Conservation (phyloP, 2,113 vertebrate species). For the human (Homo sapiens) region DNA sequence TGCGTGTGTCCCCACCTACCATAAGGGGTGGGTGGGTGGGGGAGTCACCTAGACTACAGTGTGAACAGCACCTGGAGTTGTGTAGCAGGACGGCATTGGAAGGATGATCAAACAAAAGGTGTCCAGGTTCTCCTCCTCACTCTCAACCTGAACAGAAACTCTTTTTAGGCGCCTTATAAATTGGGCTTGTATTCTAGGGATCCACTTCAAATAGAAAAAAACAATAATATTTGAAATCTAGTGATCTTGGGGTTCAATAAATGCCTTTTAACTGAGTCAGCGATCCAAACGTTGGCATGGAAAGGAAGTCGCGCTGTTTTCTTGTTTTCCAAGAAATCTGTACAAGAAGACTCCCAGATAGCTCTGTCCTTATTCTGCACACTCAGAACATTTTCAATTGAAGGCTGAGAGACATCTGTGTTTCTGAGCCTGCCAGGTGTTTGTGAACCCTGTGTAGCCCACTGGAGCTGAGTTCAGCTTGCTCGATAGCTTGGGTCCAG, state of each 20-base stretch:
- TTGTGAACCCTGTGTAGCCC: fast-evolving
- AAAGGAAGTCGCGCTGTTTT: not conserved
- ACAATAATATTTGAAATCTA: not conserved
- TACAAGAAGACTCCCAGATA: not conserved
- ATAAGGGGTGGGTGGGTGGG: not conserved
- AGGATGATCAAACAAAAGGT: not conserved
- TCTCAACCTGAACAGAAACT: not conserved
- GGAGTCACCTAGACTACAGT: fast-evolving
- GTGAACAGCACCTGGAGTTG: not conserved
- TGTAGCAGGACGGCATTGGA: fast-evolving
- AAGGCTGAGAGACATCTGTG: not conserved
- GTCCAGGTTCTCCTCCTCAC: too few species aligned
- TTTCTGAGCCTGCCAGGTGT: not conserved
- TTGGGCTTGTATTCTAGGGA: not conserved
- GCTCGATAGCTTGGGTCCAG: not conserved
- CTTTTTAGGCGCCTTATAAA: not conserved
- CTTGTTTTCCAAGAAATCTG: not conserved
- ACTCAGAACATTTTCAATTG: not conserved
- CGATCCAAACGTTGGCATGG: not conserved
- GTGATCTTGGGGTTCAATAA: not conserved
- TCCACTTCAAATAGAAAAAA: not conserved
- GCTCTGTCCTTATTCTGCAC: not conserved
- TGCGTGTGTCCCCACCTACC: fast-evolving
- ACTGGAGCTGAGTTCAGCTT: not conserved
- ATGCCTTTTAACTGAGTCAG: not conserved